A percentile compares a stretch with the other conserved stretches of the same genome.
phyloP scores from a whole-genome alignment of 2,888 invertebrate genomes.

The Patella pellucida region DNA sequence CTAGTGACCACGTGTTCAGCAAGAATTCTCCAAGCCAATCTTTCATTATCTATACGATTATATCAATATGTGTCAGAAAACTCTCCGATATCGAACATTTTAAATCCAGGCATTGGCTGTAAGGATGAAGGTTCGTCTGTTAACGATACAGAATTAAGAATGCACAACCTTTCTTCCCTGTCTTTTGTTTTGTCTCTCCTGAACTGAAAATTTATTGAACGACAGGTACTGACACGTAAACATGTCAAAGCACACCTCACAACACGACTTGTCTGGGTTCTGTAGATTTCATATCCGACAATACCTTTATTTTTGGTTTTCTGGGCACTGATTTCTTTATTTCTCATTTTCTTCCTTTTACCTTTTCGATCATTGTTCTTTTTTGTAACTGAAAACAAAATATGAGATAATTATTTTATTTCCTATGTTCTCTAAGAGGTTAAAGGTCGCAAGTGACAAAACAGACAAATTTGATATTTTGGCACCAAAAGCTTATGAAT shows the following conservation, averaged over 20 bases:
- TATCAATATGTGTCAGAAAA: conserved; percentile 1
- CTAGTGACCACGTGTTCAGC: no score
- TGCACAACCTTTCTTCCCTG: background rate
- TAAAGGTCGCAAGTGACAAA: no score
- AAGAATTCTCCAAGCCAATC: no score
- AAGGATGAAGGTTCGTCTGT: background rate
- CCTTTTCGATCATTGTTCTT: background rate
- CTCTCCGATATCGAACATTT: conserved; percentile 13
- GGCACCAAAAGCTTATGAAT: no score
- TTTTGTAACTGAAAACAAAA: background rate
- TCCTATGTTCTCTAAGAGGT: no score
- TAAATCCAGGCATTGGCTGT: conserved; percentile 13
- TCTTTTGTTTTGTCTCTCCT: background rate
- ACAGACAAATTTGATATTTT: no score
- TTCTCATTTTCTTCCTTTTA: conserved; percentile 11
- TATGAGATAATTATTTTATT: no score
- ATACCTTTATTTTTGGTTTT: conserved; percentile 14
- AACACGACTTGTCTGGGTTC: background rate
- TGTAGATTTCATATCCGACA: conserved; percentile 13
- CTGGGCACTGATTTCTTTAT: conserved; percentile 8
- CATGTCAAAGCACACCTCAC: conserved; percentile 14
- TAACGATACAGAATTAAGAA: conserved; percentile 12
- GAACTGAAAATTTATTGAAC: conserved; percentile 15
- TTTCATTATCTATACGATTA: background rate
- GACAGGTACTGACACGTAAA: background rate